Percentiles rank a stretch among this genome's conserved stretches.
Conservation (phyloP, 2,797 vertebrate genomes). For the Acanthopagrus latus region DNA sequence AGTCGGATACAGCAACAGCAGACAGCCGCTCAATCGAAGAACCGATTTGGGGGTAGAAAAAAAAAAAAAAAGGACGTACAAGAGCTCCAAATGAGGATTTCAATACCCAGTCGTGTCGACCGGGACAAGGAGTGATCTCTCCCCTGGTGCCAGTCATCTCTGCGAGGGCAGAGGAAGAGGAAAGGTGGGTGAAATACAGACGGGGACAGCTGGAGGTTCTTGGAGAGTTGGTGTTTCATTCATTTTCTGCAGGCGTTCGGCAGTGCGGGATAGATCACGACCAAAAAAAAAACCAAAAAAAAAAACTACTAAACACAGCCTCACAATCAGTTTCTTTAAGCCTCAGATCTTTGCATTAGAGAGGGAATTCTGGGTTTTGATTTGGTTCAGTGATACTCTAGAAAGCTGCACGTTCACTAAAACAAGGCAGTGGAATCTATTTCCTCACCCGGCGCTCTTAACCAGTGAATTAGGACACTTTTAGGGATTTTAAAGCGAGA, state of each 20-base stretch:
- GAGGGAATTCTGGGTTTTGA: neutral
- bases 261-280: neutral
- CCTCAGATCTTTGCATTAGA: neutral
- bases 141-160: constrained; percentile 43
- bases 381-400: neutral
- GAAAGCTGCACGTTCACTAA: neutral
- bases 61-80: constrained; percentile 5
- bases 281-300: no score
- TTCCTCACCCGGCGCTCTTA: neutral
- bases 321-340: neutral
- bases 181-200: constrained; percentile 68
- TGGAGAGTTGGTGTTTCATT: constrained; percentile 55
- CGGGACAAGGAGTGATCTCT: constrained; percentile 62
- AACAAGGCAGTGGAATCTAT: rapidly evolving
- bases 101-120: constrained; percentile 36
- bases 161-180: constrained; percentile 28
- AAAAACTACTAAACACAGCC: neutral
- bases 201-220: constrained; percentile 47
- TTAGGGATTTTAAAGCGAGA: neutral
- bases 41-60: constrained; percentile 20
- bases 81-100: constrained; percentile 74
- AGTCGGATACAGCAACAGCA: constrained; percentile 27
- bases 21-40: neutral
- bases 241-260: constrained; percentile 22
- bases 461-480: neutral